A percentile compares a stretch with the other conserved stretches of the same genome.
These are phyloP conservation scores for Corythucha ciliata DNA, from an alignment of 2,888 invertebrate genomes.

Conservation along the genomic window DNA sequence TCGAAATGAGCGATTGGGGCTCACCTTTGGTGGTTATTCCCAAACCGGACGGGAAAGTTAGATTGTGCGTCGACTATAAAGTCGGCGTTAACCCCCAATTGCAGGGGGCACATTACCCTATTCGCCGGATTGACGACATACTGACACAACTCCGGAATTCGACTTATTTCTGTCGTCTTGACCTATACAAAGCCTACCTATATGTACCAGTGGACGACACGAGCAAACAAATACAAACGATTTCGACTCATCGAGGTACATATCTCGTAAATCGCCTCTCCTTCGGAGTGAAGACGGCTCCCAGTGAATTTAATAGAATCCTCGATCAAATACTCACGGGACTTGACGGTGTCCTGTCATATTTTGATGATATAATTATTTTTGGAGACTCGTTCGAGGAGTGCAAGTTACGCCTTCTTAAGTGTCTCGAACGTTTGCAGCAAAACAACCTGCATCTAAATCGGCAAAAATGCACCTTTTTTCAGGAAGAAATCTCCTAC, in stretches of 20 bases:
- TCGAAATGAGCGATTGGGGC: no score
- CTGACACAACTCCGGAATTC: conserved; percentile 23
- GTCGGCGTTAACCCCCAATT: no score
- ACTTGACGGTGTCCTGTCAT: background rate
- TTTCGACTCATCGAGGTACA: conserved; percentile 1
- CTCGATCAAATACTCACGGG: background rate
- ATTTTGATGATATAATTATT: background rate
- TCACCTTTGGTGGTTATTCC: no score
- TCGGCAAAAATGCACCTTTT: conserved; percentile 10
- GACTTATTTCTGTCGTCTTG: conserved; percentile 27
- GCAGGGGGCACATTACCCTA: conserved; percentile 32
- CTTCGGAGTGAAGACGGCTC: conserved; percentile 20
- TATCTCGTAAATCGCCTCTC: conserved; percentile 6
- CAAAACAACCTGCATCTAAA: conserved; percentile 13
- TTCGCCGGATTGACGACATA: conserved; percentile 26
- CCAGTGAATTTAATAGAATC: conserved; percentile 7
- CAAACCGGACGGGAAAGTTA: no score
- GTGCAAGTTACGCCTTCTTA: background rate
- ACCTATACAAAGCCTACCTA: conserved; percentile 31
- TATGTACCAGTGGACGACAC: conserved; percentile 27
- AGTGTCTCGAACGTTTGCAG: background rate
- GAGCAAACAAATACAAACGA: conserved; percentile 7
- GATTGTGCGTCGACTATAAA: no score
- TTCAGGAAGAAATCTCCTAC: conserved; percentile 6
- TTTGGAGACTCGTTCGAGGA: conserved; percentile 1